Percentiles rank a stretch among this genome's conserved stretches.
These are phyloP conservation scores for Channa maculata DNA, from an alignment of 2,113 vertebrate species.

Conservation along the genomic window DNA sequence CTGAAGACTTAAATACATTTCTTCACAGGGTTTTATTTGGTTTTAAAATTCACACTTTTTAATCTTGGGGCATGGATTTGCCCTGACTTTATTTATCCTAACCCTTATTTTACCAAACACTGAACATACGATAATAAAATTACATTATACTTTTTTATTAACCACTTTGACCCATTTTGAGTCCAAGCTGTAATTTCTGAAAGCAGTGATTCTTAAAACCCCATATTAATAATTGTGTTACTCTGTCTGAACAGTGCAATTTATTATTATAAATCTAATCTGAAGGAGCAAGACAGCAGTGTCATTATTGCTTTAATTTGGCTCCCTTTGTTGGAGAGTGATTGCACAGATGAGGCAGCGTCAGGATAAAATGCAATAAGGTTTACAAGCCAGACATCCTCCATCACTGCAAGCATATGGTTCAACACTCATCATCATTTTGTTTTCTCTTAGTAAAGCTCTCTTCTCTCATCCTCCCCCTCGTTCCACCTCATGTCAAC, in stretches of 20 bases:
- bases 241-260: background rate
- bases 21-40: background rate
- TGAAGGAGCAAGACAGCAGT: background rate
- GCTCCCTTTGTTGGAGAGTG: background rate
- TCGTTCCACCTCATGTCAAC: background rate
- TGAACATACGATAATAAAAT: background rate
- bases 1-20: conserved; percentile 3
- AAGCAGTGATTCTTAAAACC: background rate
- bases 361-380: background rate
- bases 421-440: background rate
- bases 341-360: background rate
- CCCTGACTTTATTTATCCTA: no score
- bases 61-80: background rate
- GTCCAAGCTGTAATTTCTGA: background rate
- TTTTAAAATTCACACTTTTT: background rate
- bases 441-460: conserved; percentile 4
- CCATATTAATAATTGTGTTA: background rate
- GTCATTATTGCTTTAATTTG: background rate
- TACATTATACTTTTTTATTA: background rate
- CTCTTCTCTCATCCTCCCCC: conserved; percentile 12
- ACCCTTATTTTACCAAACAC: no score
- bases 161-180: background rate
- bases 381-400: background rate
- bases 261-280: background rate
- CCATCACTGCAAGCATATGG: conserved; percentile 4